Evolutionary conservation across 2,113 vertebrate genomes (phyloP), one percentile per base, ranked within the genome.

Genomic region (Nematolebias whitei): DNA sequence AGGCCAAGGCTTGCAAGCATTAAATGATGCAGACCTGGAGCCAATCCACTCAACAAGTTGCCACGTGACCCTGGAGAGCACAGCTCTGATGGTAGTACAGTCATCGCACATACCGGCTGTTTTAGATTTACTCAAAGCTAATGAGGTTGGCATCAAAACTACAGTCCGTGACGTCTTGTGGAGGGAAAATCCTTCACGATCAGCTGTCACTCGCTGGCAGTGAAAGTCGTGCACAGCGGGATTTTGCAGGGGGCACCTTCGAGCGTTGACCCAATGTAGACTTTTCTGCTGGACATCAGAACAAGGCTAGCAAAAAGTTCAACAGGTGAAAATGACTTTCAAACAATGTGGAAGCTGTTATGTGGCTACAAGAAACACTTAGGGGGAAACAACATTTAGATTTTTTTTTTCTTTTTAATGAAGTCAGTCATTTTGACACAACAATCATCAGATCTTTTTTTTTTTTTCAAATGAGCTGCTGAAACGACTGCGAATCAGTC

Each of bases 131-230:
- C 41, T 62, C 44, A 14, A 38, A 39, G 54, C 26, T 70, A 81
- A 86, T 74, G 68, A 63, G 53, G 44, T 65, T 87, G 82, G 85
- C 67, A 84, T 55, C 39, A 2, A 10, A 23, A 1, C 1, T 3
- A 55, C 61, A 4, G 20, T 63, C 12, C 0, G 26, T 87, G 80
- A 87, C 79, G 71, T 89, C 78, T 82, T 67, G 41, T 1, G 24
- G 47, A 50, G 68, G 81, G 82, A 69, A 83, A 85, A 82, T 84
- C 86, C 76, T 13, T 76, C 67, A 78, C 53, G 51, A 59, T 86
- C 77, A 78, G 70, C 84, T 81, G 84, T 78, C 80, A 57, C 75
- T 57, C 38, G 58, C 45, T 89, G 85, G 85, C 87, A 79, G 47
- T 50, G 58, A 29, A 40, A 16, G 22, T n/a, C 0, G 2, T 51